These are phyloP conservation scores for Cosmia trapezina DNA, from an alignment of 2,888 invertebrate genomes.

Conservation along the genomic window DNA sequence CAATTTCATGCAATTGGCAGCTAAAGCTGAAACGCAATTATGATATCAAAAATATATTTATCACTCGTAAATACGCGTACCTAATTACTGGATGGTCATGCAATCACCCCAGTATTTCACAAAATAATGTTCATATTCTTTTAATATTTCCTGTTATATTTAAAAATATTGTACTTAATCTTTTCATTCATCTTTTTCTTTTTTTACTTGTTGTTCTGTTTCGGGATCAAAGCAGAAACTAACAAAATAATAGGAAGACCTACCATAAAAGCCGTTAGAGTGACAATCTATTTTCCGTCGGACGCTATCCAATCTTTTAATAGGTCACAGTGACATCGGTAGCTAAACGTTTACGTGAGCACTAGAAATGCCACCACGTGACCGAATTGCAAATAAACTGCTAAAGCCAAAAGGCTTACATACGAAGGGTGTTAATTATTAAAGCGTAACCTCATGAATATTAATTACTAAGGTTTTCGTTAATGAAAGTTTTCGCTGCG, in stretches of 20 bases:
- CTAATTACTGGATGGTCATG: background rate
- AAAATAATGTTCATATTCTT: background rate
- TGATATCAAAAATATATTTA: conserved; percentile 29
- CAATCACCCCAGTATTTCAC: background rate
- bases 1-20: conserved; percentile 41
- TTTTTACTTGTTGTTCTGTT: background rate
- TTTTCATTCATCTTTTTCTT: background rate
- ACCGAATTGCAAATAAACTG: conserved; percentile 25
- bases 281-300: conserved; percentile 57
- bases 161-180: background rate
- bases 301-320: conserved; percentile 51
- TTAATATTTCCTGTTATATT: background rate
- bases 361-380: conserved; percentile 46
- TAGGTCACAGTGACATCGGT: conserved; percentile 40
- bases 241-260: conserved; percentile 36
- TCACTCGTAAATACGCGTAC: background rate
- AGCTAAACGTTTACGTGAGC: conserved; percentile 27
- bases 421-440: conserved; percentile 29
- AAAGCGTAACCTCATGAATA: conserved; percentile 29
- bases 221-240: conserved; percentile 34
- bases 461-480: conserved; percentile 22
- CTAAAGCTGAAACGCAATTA: conserved; percentile 25
- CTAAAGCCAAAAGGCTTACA: conserved; percentile 7
- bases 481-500: conserved; percentile 21
- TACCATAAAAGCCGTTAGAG: conserved; percentile 42